A percentile compares a stretch with the other conserved stretches of the same genome.
These are phyloP conservation scores for Diplazon laetatorius DNA, from an alignment of 2,888 invertebrate species.

Conservation along the genomic window DNA sequence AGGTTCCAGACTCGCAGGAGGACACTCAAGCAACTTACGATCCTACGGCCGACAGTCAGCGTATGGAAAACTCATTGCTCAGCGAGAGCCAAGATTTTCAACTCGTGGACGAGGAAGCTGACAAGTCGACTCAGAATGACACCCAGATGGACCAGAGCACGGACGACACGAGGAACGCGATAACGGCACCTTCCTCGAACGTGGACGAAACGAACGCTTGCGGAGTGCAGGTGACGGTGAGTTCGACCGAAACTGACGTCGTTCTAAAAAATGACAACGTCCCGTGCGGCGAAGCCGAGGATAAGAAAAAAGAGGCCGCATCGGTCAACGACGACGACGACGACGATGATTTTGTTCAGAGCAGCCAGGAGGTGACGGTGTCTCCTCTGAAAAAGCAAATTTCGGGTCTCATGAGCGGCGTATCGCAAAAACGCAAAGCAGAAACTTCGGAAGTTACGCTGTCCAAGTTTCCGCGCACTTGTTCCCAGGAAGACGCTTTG, in stretches of 20 bases:
- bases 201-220: background rate
- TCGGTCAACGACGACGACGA: constrained; percentile 51
- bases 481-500: constrained; percentile 48
- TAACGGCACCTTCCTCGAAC: background rate
- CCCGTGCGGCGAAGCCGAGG: constrained; percentile 19
- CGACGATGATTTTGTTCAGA: constrained; percentile 58
- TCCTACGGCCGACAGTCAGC: constrained; percentile 7
- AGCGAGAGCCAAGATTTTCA: constrained; percentile 75
- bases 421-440: constrained; percentile 61
- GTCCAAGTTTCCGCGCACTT: constrained; percentile 60
- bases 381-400: constrained; percentile 58
- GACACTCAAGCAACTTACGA: constrained; percentile 64
- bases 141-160: background rate
- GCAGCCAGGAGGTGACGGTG: constrained; percentile 53
- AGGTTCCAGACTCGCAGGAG: constrained; percentile 56
- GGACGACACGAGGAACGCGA: background rate
- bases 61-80: constrained; percentile 14
- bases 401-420: constrained; percentile 16
- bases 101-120: constrained; percentile 68
- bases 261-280: constrained; percentile 31
- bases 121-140: constrained; percentile 28
- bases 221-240: background rate
- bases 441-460: constrained; percentile 42
- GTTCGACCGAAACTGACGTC: constrained; percentile 30
- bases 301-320: constrained; percentile 51